A percentile compares a stretch with the other conserved stretches of the same genome.
Evolutionary conservation across 2,113 vertebrate genomes (phyloP).

Genomic region (Sphaerodactylus townsendi): DNA sequence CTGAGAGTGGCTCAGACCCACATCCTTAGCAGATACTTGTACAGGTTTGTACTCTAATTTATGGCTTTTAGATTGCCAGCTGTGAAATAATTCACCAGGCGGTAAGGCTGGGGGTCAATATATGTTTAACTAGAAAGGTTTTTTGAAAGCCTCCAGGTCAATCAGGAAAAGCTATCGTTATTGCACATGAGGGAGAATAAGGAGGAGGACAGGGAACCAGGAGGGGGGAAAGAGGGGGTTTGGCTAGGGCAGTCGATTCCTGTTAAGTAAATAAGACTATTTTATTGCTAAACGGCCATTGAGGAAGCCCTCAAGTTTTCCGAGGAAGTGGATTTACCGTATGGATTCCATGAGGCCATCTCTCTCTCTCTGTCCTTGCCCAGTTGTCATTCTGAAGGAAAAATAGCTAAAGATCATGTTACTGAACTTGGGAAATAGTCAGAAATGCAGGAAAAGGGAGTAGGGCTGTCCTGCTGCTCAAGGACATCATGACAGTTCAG

Average conservation of each 20-base stretch:
- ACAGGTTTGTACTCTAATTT: constrained; percentile 61
- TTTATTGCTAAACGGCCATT: constrained; percentile 53
- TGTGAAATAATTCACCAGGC: constrained; percentile 71
- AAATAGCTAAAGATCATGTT: neutral
- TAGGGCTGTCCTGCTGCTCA: neutral
- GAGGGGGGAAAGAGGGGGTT: neutral
- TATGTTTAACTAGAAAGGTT: constrained; percentile 79
- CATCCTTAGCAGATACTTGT: constrained; percentile 65
- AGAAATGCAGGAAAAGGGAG: neutral
- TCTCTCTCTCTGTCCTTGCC: neutral
- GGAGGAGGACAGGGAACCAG: neutral
- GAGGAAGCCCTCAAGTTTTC: neutral
- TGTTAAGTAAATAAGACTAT: constrained; percentile 51
- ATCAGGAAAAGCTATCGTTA: constrained; percentile 59
- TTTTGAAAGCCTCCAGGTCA: constrained; percentile 66
- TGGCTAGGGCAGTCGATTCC: constrained; percentile 46
- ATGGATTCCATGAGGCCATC: neutral
- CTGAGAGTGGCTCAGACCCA: neutral
- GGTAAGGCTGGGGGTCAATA: constrained; percentile 75
- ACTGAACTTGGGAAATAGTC: neutral
- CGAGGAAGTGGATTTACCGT: constrained; percentile 9
- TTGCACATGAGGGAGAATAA: constrained; percentile 37
- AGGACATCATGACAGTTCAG: neutral
- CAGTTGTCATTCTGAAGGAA: neutral
- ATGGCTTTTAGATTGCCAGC: constrained; percentile 66